Evolutionary conservation across 1,140 invertebrate species (phyloP).

Genomic region (Oscheius sp.): DNA sequence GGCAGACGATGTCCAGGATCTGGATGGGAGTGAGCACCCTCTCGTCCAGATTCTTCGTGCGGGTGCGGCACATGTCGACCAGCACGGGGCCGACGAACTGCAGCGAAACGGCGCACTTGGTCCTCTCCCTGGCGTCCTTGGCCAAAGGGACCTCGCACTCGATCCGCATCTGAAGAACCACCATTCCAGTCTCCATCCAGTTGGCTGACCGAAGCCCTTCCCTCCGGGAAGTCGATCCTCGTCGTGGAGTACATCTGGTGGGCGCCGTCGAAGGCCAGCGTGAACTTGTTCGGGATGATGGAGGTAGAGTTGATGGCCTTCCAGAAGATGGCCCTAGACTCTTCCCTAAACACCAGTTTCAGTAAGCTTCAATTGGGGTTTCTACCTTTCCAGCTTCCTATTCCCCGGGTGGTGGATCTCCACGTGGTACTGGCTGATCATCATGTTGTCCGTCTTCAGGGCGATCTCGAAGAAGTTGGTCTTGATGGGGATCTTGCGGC

Average conservation of each 20-base stretch:
- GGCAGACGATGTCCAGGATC: conserved; percentile 50
- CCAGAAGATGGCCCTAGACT: conserved; percentile 48
- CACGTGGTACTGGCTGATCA: conserved; percentile 43
- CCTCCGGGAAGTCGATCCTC: conserved; percentile 39
- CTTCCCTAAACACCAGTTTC: conserved; percentile 48
- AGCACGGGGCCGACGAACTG: conserved; percentile 42
- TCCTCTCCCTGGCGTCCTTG: conserved; percentile 32
- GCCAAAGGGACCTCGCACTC: conserved; percentile 24
- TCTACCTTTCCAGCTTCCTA: conserved; percentile 39
- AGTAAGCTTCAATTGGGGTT: no score
- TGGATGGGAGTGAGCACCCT: conserved; percentile 43
- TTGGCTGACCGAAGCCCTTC: conserved; percentile 20
- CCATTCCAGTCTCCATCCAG: background rate
- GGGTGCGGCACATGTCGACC: conserved; percentile 36
- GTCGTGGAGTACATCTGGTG: conserved; percentile 43
- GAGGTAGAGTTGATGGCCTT: conserved; percentile 31
- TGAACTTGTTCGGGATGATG: conserved; percentile 45
- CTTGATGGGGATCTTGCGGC: conserved; percentile 29
- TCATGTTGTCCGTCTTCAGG: conserved; percentile 34
- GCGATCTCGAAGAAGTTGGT: conserved; percentile 41
- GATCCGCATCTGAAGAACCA: background rate
- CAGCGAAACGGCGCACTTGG: conserved; percentile 36
- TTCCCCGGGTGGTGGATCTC: conserved; percentile 41
- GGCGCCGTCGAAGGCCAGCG: conserved; percentile 46
- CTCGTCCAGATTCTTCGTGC: conserved; percentile 39